Percentiles rank a stretch among this genome's conserved stretches.
Evolutionary conservation across 2,797 vertebrate genomes (phyloP).

Genomic region (Alauda arvensis): DNA sequence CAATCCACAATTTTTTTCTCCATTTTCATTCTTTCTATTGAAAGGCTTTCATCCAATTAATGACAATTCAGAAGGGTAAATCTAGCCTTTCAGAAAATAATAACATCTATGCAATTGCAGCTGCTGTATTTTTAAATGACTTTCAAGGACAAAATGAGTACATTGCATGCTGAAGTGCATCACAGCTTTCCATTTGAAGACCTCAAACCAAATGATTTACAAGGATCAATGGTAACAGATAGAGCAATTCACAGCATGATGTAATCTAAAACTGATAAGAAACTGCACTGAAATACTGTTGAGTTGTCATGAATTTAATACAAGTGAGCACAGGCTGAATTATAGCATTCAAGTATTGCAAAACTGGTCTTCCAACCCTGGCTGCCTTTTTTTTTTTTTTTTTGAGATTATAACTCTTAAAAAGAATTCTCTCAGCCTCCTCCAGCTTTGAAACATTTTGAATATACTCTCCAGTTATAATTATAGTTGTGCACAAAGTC

Average conservation of each 20-base stretch:
- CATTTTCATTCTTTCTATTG: neutral
- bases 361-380: neutral
- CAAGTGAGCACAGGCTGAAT: neutral
- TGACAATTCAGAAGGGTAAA: neutral
- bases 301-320: slow-evolving; percentile 2
- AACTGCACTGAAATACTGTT: slow-evolving; percentile 2
- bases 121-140: slow-evolving; percentile 4
- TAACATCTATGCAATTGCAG: neutral
- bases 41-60: neutral
- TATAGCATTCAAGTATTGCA: neutral
- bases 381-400: neutral
- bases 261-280: slow-evolving; percentile 27
- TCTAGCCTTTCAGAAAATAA: slow-evolving; percentile 1
- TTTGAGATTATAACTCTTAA: neutral
- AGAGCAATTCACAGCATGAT: slow-evolving; percentile 21
- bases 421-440: neutral
- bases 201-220: slow-evolving; percentile 28
- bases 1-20: neutral
- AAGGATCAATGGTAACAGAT: slow-evolving; percentile 35
- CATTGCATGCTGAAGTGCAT: neutral
- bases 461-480: neutral
- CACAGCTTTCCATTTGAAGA: slow-evolving; percentile 20
- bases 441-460: neutral
- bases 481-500: neutral
- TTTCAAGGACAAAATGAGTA: slow-evolving; percentile 23